Evolutionary conservation across 2,888 invertebrate genomes (phyloP).

Genomic region (Ormyrus rosae): DNA sequence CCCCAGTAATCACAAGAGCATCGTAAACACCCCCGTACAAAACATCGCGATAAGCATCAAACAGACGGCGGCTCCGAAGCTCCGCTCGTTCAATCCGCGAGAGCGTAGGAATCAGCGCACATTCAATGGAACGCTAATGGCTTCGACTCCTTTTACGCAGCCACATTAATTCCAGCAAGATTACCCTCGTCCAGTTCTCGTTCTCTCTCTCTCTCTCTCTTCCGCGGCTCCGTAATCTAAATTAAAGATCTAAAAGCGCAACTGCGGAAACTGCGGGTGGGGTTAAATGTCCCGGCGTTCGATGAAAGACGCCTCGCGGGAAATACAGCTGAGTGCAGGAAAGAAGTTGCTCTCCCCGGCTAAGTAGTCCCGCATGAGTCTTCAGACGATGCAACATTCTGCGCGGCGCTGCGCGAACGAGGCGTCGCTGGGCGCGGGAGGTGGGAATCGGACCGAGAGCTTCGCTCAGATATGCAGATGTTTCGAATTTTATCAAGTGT

Average conservation of each 20-base stretch:
- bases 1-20: background rate
- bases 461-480: background rate
- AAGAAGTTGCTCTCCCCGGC: constrained; percentile 17
- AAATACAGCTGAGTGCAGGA: constrained; percentile 7
- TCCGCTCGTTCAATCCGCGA: background rate
- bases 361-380: constrained; percentile 29
- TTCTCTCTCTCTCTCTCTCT: too few species aligned
- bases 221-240: constrained; percentile 34
- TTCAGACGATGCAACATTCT: constrained; percentile 15
- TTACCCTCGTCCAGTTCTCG: too few species aligned
- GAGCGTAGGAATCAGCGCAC: background rate
- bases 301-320: constrained; percentile 45
- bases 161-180: constrained; percentile 19
- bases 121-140: constrained; percentile 43
- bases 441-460: too few species aligned
- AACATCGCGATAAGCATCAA: constrained; percentile 27
- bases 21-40: constrained; percentile 17
- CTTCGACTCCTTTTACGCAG: constrained; percentile 26
- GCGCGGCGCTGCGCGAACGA: background rate
- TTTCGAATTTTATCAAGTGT: background rate
- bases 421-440: too few species aligned
- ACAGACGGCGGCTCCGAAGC: constrained; percentile 20
- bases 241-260: constrained; percentile 39
- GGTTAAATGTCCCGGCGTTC: background rate
- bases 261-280: background rate